Conservation (phyloP, 2,888 invertebrate genomes). For the Ommatoiulus sabulosus region DNA sequence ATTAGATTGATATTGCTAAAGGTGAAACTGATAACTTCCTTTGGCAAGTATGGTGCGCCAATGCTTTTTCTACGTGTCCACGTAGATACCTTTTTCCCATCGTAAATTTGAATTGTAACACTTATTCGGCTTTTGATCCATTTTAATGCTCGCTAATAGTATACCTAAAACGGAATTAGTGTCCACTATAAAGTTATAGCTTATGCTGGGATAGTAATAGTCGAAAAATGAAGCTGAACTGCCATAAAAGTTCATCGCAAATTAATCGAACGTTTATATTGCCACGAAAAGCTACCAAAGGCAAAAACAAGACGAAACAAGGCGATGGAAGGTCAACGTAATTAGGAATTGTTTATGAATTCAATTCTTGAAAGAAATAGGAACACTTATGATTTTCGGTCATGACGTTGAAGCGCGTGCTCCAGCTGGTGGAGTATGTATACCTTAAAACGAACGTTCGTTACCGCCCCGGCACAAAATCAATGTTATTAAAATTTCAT, state of each 20-base stretch:
- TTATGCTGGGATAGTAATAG: background rate
- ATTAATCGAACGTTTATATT: background rate
- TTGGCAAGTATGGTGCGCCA: background rate
- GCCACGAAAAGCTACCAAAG: background rate
- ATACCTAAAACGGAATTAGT: slow-evolving; percentile 27
- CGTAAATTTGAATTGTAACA: slow-evolving; percentile 30
- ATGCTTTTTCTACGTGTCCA: background rate
- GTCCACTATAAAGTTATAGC: slow-evolving; percentile 1
- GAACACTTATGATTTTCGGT: no score
- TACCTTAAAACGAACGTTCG: background rate
- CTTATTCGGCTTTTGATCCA: slow-evolving; percentile 8
- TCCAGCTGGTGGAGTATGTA: no score
- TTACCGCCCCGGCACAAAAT: background rate
- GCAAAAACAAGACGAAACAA: background rate
- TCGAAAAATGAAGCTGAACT: background rate
- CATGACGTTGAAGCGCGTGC: no score
- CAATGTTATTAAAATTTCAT: background rate
- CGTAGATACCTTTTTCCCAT: background rate
- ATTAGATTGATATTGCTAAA: slow-evolving; percentile 30
- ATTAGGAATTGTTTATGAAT: no score
- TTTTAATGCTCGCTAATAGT: background rate
- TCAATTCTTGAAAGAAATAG: no score
- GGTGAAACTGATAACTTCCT: slow-evolving; percentile 35
- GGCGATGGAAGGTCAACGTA: no score
- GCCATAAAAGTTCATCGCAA: background rate